Evolutionary conservation across 2,888 invertebrate genomes (phyloP), one percentile per base, ranked within the genome.

Genomic region (Chymomyza procnemis): DNA sequence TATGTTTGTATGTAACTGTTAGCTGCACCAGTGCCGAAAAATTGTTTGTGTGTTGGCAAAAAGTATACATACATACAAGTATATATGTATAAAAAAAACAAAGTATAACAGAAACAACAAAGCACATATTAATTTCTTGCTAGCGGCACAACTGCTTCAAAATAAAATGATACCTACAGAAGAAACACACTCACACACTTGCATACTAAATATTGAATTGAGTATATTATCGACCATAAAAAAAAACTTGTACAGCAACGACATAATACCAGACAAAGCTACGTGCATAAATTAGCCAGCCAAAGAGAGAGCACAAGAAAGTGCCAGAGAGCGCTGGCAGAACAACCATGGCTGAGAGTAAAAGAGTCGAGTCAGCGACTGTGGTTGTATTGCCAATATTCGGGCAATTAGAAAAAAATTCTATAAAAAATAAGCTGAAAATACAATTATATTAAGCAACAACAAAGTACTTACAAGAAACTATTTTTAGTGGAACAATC

Each of bases 221-320:
- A 56, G 47, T 67, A 66, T 64, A 72, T 71, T 71, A 69, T 69
- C 70, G 83, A 73, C 71, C 73, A 78, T 83, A 75, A 73, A 76
- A 66, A 26, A 54, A 78, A 72, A 62, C 76, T 74, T 72, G 66
- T 69, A 76, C 76, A 76, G 67, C 65, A 34, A 69, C 66, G 73
- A 75, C 48, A 67, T 60, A 64, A 50, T 41, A 12, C 34, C 34
- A 41, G 34, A 41, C 34, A 64, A 62, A 55, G 59, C 65, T 75
- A 67, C 72, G 76, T 80, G 80, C 80, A 80, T 80, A 80, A 80
- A 80, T 80, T 80, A 80, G 9, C 63, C 67, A 65, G 64, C 61
- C 64, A 61, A 47, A 60, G 63, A 30, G 55, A 61, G 55, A 56
- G 8, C 26, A 26, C 26, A 26, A 26, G 60, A 56, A 48, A 64